phyloP scores from a whole-genome alignment of 2,888 invertebrate species.

The Parapristionchus giblindavisi region DNA sequence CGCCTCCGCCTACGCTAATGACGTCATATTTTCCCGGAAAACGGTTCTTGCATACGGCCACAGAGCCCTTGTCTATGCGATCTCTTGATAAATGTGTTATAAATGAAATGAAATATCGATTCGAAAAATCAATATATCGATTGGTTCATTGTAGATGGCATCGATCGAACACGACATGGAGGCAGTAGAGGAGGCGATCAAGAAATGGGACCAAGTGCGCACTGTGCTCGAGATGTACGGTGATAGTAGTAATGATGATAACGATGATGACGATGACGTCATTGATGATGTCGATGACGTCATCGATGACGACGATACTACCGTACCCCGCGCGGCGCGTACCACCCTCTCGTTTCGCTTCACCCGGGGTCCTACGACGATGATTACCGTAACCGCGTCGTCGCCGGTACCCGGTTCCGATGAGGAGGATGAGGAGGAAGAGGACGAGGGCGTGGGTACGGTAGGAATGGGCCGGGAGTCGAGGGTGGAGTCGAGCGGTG shows the following conservation, averaged over 20 bases:
- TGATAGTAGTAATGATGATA: no score
- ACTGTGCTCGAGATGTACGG: slow-evolving; percentile 96
- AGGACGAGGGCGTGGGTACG: not conserved
- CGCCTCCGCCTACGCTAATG: no score
- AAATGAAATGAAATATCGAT: no score
- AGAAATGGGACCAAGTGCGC: slow-evolving; percentile 93
- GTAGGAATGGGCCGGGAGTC: not conserved
- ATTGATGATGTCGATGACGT: no score
- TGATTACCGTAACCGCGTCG: not conserved
- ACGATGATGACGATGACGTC: no score
- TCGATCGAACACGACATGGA: slow-evolving; percentile 56
- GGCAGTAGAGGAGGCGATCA: slow-evolving; percentile 78
- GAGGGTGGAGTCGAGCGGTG: slow-evolving; percentile 18
- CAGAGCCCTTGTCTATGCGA: no score
- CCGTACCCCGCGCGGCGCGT: not conserved
- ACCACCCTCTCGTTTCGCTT: no score
- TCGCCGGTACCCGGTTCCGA: slow-evolving; percentile 9
- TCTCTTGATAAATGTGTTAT: no score
- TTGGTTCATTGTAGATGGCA: slow-evolving; percentile 5
- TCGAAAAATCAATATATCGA: not conserved
- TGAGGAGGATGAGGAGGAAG: not conserved
- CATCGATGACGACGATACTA: slow-evolving; percentile 1
- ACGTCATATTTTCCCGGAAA: no score
- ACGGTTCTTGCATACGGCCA: no score
- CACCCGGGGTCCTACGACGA: not conserved